These are phyloP conservation scores for Heteractis magnifica DNA, from an alignment of 92 coral and sea anemone species.

Conservation along the genomic window DNA sequence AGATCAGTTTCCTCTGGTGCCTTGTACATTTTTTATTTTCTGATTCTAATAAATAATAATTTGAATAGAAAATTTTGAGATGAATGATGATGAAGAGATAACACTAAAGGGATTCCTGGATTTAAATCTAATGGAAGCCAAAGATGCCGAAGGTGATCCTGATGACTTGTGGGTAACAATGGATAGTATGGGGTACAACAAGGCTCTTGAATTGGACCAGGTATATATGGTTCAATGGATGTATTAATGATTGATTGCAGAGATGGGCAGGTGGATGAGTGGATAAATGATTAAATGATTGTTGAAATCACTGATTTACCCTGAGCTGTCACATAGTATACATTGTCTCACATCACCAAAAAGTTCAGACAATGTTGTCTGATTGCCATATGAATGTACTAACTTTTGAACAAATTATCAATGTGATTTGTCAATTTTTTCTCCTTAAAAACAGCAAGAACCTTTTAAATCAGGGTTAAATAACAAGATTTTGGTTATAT, in stretches of 20 bases:
- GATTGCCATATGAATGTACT: too few species aligned
- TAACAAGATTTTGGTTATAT: too few species aligned
- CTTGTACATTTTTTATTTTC: background rate
- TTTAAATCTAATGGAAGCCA: constrained; percentile 96
- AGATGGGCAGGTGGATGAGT: background rate
- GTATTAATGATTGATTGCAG: background rate
- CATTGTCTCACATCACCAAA: too few species aligned
- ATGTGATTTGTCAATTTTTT: too few species aligned
- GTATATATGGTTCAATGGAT: constrained; percentile 24
- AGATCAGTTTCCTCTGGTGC: too few species aligned
- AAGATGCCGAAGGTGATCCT: constrained; percentile 95
- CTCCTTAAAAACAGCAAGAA: too few species aligned
- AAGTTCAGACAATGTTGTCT: too few species aligned
- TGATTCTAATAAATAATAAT: background rate
- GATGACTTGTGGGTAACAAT: constrained; percentile 96
- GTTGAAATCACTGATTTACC: too few species aligned
- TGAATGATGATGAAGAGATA: constrained; percentile 80
- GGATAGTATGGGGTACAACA: constrained; percentile 94
- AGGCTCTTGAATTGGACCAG: constrained; percentile 87
- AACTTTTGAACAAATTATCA: too few species aligned
- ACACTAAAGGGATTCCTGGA: constrained; percentile 90
- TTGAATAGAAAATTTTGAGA: constrained; percentile 85
- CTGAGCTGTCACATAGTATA: too few species aligned
- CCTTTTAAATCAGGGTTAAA: too few species aligned
- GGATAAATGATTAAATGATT: too few species aligned